Conservation (phyloP, 2,888 invertebrate genomes). For the Drosophila atripex region DNA sequence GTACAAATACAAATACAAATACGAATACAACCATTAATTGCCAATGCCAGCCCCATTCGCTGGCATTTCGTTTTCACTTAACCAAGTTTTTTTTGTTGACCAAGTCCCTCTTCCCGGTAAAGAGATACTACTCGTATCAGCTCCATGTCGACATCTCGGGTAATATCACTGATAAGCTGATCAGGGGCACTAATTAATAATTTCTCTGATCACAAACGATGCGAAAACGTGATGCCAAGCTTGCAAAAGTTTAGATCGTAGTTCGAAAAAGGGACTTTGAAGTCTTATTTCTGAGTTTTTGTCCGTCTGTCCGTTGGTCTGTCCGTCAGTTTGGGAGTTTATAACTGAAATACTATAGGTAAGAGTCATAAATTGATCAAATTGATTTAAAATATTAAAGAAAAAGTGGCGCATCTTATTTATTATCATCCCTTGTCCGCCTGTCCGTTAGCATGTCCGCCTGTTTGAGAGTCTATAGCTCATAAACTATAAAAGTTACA, state of each 20-base stretch:
- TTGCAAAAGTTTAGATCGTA: not conserved
- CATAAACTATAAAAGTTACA: not conserved
- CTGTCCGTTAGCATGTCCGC: not conserved
- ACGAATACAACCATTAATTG: constrained; percentile 11
- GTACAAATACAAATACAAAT: not conserved
- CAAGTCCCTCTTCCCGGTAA: constrained; percentile 17
- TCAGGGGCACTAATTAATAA: not conserved
- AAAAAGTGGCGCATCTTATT: not conserved
- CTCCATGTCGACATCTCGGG: constrained; percentile 3
- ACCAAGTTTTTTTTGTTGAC: constrained; percentile 15
- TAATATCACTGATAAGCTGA: constrained; percentile 2
- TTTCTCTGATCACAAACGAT: not conserved
- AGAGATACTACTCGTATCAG: not conserved
- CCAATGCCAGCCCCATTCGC: constrained; percentile 13
- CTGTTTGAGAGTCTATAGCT: not conserved
- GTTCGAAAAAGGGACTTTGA: not conserved
- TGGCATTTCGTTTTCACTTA: constrained; percentile 17
- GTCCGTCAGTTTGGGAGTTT: too few relatives aligned
- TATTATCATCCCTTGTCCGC: too few relatives aligned
- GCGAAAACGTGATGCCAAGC: not conserved
- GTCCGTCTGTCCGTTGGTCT: not conserved
- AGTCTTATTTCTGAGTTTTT: too few relatives aligned
- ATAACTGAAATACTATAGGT: not conserved
- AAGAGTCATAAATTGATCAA: not conserved
- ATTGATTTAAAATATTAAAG: too few relatives aligned